Base-by-base conservation (phyloP, 2,797 vertebrate genomes). In the Triplophysa bombifrons region DNA sequence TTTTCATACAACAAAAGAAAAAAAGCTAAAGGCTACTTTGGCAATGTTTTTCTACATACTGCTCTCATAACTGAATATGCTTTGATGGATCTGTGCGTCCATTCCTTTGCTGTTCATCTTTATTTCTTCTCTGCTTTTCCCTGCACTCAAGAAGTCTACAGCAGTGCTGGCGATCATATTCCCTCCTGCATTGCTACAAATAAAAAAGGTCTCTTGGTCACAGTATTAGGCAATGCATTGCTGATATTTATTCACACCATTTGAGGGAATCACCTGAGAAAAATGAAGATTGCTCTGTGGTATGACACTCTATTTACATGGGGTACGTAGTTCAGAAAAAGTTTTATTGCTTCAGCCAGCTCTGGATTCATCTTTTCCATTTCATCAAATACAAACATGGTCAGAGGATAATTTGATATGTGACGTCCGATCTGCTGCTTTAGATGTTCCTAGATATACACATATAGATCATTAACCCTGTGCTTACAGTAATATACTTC, bases 311-410 rank as follows among this genome's bases (percentile, higher is more conserved):
- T 13, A 1, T 77, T 65, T 0, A 76, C 19, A 16, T 2, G 1
- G 3, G 22, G 2, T 9, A 11, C 34, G 65, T 60, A 60, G 53
- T 76, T 65, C 13, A 77, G 74, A 50, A 60, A 77, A 56, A 38
- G 53, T 48, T 69, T 69, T 16, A 77, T 20, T 17, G 4, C 3
- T 0, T 77, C 65, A 0, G 48, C 48, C 22, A 77, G 41, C 12
- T 60, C 16, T 16, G 74, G 65, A 0, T 46, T 44, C 74, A 77
- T 77, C 53, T 60, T 77, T 6, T 77, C 74, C 74, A 69, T 68
- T 77, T 77, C 74, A 69, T 77, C 65, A 69, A 77, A 77, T 69
- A 77, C 68, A 44, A 77, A 77, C 74, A 77, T 77, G 0, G 74
- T 64, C 19, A 2, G 19, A 19, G 58, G 46, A 8, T 34, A 69